A percentile compares a stretch with the other conserved stretches of the same genome.
Evolutionary conservation across 2,888 invertebrate genomes (phyloP).

Genomic region (Eupelmus urozonus): DNA sequence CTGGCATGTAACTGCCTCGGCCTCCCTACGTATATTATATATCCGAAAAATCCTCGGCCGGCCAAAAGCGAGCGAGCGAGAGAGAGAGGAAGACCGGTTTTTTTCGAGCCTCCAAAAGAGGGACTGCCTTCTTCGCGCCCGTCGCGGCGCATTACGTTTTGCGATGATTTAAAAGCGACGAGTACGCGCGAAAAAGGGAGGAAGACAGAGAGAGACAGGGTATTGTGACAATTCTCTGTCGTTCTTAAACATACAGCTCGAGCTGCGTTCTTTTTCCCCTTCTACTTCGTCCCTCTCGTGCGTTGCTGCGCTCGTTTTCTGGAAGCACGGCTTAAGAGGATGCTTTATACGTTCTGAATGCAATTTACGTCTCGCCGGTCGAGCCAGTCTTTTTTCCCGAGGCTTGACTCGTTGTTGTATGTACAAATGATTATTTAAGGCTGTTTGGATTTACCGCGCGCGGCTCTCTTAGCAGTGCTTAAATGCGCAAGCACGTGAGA

Average conservation of each 20-base stretch:
- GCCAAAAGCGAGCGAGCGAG: background rate
- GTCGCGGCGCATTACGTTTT: slow-evolving; percentile 29
- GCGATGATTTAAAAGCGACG: slow-evolving; percentile 13
- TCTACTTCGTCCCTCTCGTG: background rate
- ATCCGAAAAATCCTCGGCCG: slow-evolving; percentile 6
- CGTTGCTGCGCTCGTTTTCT: background rate
- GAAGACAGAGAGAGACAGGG: slow-evolving; percentile 10
- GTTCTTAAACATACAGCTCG: background rate
- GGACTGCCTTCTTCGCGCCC: slow-evolving; percentile 12
- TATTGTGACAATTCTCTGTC: slow-evolving; percentile 13
- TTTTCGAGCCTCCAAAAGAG: background rate
- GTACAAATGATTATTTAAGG: slow-evolving; percentile 56
- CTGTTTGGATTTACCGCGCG: slow-evolving; percentile 43
- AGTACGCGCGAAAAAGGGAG: slow-evolving; percentile 9
- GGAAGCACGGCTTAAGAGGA: slow-evolving; percentile 22
- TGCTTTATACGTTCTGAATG: slow-evolving; percentile 55
- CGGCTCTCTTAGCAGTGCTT: too few relatives aligned
- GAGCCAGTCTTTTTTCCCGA: background rate
- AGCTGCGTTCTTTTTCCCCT: background rate
- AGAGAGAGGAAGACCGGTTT: background rate
- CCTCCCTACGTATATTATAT: background rate
- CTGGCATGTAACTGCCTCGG: slow-evolving; percentile 74
- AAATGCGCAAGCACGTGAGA: too few relatives aligned
- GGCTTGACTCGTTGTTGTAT: background rate
- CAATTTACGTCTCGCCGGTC: slow-evolving; percentile 52